Conservation (phyloP, 2,113 vertebrate genomes). For the Periophthalmus modestus region DNA sequence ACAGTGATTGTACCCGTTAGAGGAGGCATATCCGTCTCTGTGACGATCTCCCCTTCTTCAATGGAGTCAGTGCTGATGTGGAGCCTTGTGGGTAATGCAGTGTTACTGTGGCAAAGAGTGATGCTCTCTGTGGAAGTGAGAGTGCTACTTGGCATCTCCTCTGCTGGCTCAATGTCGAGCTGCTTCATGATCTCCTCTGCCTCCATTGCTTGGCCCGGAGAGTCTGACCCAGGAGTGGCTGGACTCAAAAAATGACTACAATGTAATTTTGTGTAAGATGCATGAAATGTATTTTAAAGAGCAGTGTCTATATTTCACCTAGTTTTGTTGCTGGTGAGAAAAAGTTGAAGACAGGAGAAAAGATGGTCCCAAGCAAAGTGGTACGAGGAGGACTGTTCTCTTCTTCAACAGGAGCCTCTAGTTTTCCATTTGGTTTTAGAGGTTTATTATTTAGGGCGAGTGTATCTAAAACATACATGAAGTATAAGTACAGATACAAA, state of each 20-base stretch:
- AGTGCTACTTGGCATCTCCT: constrained; percentile 90
- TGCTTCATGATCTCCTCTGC: constrained; percentile 97
- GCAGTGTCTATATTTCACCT: constrained; percentile 74
- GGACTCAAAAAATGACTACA: too few species aligned
- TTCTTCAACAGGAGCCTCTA: constrained; percentile 82
- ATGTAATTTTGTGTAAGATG: too few species aligned
- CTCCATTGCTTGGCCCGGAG: constrained; percentile 91
- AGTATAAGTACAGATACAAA: background rate
- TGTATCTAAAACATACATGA: constrained; percentile 73
- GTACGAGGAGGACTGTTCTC: constrained; percentile 89
- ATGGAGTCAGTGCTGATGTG: constrained; percentile 79
- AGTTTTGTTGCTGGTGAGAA: constrained; percentile 99
- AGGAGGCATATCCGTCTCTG: constrained; percentile 87
- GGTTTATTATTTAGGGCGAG: constrained; percentile 89
- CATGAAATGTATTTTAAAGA: background rate
- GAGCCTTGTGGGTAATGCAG: constrained; percentile 68
- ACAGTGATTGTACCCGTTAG: constrained; percentile 81
- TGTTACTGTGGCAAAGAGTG: constrained; percentile 57
- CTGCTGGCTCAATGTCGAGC: constrained; percentile 93
- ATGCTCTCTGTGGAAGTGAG: constrained; percentile 82
- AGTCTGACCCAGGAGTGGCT: constrained; percentile 93
- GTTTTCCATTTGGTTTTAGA: constrained; percentile 92
- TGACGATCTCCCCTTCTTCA: constrained; percentile 84
- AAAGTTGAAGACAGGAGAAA: constrained; percentile 99
- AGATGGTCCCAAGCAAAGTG: constrained; percentile 95